Base-by-base conservation (phyloP, 1,140 invertebrate genomes). In the Atta cephalotes region DNA sequence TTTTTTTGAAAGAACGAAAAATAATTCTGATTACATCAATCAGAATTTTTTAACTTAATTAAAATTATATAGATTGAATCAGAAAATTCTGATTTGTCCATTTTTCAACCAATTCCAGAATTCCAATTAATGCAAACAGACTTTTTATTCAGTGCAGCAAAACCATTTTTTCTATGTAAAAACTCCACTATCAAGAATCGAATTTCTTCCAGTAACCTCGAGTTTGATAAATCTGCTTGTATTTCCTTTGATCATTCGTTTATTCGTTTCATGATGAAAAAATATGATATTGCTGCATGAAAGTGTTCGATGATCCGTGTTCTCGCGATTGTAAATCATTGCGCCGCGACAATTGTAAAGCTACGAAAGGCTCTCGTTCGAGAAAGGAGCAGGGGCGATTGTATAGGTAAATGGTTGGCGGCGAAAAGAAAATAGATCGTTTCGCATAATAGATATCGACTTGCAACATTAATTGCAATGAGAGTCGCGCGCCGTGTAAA, bases 311-410 rank as follows among this genome's bases (percentile, higher is more conserved):
- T 72, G 79, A 49, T 80, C 21, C 35, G 35, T 66, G 21, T 53
- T 53, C 35, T 28, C 21, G 28, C 25, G 70, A 66, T 74, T 68
- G 53, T 51, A 16, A 88, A 65, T 31, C 21, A 18, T 71, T 66
- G 14, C 80, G n/a, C 51, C 45, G 86, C 72, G 81, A 85, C 86
- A 53, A 85, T 77, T 31, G 66, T 49, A 16, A 28, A 25, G 21
- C 82, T 62, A 60, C 14, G 88, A 88, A 89, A 89, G 86, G 65
- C 76, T 82, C 66, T 60, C 49, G 58, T 49, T 80, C 25, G 87
- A 25, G 72, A 70, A 74, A 86, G 87, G 77, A 60, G 84, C 68
- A 60, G 68, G 60, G 45, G n/a, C 62, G 74, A 1, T 51, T 62
- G 39, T 86, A 71, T 87, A 76, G 74, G 87, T 89, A 65, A 89